A percentile compares a stretch with the other conserved stretches of the same genome.
These are phyloP conservation scores for Oreotrochilus melanogaster DNA, from an alignment of 2,113 vertebrate genomes.

Conservation along the genomic window DNA sequence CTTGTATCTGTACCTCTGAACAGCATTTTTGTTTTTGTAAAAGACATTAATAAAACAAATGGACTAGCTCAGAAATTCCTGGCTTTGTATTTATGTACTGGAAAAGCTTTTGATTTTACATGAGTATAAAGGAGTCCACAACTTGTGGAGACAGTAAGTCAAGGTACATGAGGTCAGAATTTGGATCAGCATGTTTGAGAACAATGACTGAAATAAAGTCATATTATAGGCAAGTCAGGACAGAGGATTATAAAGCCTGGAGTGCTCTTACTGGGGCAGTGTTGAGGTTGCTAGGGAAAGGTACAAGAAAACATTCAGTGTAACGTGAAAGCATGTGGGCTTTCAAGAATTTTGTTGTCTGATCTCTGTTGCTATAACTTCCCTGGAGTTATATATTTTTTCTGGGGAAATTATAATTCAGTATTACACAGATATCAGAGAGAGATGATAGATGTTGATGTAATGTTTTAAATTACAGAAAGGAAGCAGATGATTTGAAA, in stretches of 20 bases:
- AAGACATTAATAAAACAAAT: constrained; percentile 31
- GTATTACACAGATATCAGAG: neutral
- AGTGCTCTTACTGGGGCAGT: neutral
- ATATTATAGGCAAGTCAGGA: neutral
- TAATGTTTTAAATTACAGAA: neutral
- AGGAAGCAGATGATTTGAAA: neutral
- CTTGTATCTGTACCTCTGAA: neutral
- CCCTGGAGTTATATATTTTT: neutral
- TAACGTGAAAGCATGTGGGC: neutral
- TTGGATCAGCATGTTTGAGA: constrained; percentile 30
- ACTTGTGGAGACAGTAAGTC: neutral
- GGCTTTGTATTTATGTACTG: neutral
- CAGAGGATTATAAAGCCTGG: neutral
- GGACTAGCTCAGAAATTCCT: constrained; percentile 24
- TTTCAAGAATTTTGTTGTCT: neutral
- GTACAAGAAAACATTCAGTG: neutral
- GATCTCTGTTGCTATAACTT: neutral
- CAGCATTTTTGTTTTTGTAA: neutral
- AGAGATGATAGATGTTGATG: neutral
- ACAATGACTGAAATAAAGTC: neutral
- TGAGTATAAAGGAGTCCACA: neutral
- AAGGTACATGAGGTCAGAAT: constrained; percentile 43
- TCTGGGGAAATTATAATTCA: neutral
- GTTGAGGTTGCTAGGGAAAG: constrained; percentile 51
- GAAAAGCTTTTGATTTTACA: constrained; percentile 13